A percentile compares a stretch with the other conserved stretches of the same genome.
Evolutionary conservation across 2,113 vertebrate species (phyloP).

Genomic region (Gambusia affinis): DNA sequence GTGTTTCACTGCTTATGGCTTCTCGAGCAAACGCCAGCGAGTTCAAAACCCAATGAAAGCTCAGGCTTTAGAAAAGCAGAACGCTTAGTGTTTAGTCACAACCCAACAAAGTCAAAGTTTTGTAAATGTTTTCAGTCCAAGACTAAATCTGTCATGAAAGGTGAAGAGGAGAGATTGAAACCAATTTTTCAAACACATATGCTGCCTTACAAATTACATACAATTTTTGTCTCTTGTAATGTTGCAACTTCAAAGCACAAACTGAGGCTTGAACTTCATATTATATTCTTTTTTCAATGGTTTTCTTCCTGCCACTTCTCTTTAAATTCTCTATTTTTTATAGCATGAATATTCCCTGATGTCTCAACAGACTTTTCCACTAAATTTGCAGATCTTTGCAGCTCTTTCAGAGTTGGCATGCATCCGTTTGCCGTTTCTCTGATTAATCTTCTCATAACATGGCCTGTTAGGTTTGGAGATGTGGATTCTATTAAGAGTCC

Average conservation of each 20-base stretch:
- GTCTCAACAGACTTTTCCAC: background rate
- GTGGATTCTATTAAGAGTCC: background rate
- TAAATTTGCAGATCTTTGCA: no score
- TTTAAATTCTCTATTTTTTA: background rate
- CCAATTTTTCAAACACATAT: no score
- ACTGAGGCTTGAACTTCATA: conserved; percentile 53
- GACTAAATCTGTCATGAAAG: conserved; percentile 46
- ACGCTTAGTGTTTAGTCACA: conserved; percentile 30
- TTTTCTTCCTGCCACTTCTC: no score
- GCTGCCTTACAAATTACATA: no score
- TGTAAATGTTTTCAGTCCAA: conserved; percentile 52
- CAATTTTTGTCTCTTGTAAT: no score
- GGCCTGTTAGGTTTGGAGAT: background rate
- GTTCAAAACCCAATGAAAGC: conserved; percentile 48
- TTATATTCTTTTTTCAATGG: conserved; percentile 11
- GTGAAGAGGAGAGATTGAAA: background rate
- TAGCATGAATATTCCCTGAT: background rate
- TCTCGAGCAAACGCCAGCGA: conserved; percentile 27
- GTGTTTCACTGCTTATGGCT: conserved; percentile 40
- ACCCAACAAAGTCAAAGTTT: conserved; percentile 44
- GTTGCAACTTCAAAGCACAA: background rate
- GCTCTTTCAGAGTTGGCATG: no score
- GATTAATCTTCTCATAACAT: no score
- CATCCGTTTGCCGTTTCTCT: no score
- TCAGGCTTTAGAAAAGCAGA: conserved; percentile 30